Conservation (phyloP, 2,797 vertebrate genomes). For the Spinus olivaceus region DNA sequence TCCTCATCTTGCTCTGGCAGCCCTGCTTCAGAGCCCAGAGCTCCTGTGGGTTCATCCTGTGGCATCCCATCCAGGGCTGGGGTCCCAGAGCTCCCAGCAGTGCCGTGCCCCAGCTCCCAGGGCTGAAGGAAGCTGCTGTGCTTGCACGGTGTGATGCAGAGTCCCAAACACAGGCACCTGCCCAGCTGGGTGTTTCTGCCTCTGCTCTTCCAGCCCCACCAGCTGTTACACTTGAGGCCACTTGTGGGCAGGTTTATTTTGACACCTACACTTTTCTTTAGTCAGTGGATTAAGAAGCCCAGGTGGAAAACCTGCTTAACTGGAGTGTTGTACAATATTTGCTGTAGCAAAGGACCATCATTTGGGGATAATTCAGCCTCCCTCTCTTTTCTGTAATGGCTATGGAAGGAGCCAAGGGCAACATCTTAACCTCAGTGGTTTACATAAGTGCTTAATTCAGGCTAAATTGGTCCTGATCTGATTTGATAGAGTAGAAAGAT, state of each 20-base stretch:
- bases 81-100: not conserved
- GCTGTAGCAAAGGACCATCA: not conserved
- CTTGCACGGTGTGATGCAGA: not conserved
- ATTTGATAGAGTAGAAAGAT: not conserved
- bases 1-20: not conserved
- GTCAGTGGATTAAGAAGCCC: not conserved
- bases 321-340: not conserved
- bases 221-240: not conserved
- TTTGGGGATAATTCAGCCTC: not conserved
- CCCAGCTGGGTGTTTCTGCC: not conserved
- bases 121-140: not conserved
- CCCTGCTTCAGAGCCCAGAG: not conserved
- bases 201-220: not conserved
- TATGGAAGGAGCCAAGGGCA: not conserved
- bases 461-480: not conserved
- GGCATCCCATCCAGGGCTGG: fast-evolving
- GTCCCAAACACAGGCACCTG: no score
- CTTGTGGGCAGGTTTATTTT: not conserved
- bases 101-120: not conserved
- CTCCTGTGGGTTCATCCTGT: fast-evolving
- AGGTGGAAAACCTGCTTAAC: not conserved
- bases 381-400: not conserved
- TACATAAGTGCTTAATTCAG: fast-evolving
- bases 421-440: not conserved
- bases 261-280: not conserved